Base-by-base conservation (phyloP, 2,113 vertebrate species). In the Hemichromis elongatus region DNA sequence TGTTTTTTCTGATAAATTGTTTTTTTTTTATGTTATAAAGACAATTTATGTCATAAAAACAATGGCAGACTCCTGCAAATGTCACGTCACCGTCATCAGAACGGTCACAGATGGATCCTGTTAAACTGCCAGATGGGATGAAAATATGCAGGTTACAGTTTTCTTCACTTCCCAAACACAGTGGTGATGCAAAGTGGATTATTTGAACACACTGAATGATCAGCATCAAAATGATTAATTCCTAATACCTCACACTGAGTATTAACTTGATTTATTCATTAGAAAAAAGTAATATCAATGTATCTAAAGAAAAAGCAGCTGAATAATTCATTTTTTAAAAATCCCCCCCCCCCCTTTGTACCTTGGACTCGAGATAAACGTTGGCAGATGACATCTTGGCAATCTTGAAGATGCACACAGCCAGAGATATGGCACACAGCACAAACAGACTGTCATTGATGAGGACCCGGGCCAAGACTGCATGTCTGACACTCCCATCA, bases 361-460 rank as follows among this genome's bases (percentile, higher is more conserved):
- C 98, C 97, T 99, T 99, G 73, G 98, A 99, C 95, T 99, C 98
- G 61, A 99, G 97, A 96, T 99, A 99, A 95, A 99, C 98, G 0
- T 98, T 99, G n/a, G 98, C 98, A 26, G 98, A 98, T 84, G 98
- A 98, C 97, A 98, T 97, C 96, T 98, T 99, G 93, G 98, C 97
- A 5, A 99, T 97, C 91, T 97, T 98, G 96, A 97, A 99, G 96
- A 98, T 96, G 94, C 97, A 99, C 89, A 96, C 96, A 84, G 98
- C 97, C 91, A 99, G 95, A 2, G 96, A 98, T 90, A 99, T 88
- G 83, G 98, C 97, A 90, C 97, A 99, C 92, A 98, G 95, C 88
- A 99, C 98, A 86, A 99, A 99, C 30, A 99, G 97, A 85, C 96
- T 97, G 93, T 99, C 97, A 3, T 98, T 99, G 95, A 99, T 92